Base-by-base conservation (phyloP, 2,113 vertebrate genomes). In the Suncus etruscus region DNA sequence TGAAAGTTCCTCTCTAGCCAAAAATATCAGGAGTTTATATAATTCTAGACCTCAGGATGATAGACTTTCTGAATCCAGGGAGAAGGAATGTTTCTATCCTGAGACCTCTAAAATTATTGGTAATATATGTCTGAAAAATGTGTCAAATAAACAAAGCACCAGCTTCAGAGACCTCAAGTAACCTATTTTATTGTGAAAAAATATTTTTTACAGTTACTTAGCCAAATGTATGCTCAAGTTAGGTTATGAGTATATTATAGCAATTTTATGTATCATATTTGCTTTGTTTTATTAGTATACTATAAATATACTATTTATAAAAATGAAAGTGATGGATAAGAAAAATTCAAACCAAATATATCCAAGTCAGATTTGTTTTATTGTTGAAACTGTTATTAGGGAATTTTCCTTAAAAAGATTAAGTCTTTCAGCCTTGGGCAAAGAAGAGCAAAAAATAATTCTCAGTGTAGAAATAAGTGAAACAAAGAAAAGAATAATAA, bases 381-480 rank as follows among this genome's bases (percentile, higher is more conserved):
- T 63, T 58, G 94, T 83, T 76, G 27, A 16, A 88, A 29, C 11
- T 86, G 45, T 11, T 90, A 31, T 65, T 91, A 81, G 77, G 45
- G 77, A 90, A 87, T 95, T 94, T 94, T 63, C 88, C 77, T 51
- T 32, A 76, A 69, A 85, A 50, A 22, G 31, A 79, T 77, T 74
- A 92, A 70, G 61, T 27, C 27, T 72, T 83, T 15, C 1, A 80
- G 63, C 58, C 74, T 90, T 12, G 0, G 63, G 54, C 80, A 66
- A 72, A 72, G 78, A 48, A 45, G 74, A 66, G 68, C 66, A 81
- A 45, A 29, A 87, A 58, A 91, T 48, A 70, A 78, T 83, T 94
- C 24, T 74, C 93, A 61, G 79, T 80, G 47, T 61, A 84, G 87
- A 93, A 91, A 89, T 91, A 88, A 95, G 29, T 74, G 80, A 54